Conservation (phyloP, 2,888 invertebrate species). For the Bombylius major region DNA sequence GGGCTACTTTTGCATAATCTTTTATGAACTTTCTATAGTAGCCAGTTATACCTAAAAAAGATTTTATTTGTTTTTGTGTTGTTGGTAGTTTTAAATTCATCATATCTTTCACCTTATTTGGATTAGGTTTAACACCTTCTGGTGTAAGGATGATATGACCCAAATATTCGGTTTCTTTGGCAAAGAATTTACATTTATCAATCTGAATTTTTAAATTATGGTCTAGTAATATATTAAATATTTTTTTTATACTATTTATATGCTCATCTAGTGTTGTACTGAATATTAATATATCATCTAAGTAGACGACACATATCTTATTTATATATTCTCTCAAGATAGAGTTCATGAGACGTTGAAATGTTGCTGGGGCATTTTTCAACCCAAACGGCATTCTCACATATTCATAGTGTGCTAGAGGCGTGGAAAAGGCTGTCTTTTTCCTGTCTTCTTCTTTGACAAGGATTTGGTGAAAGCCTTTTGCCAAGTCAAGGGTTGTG, state of each 20-base stretch:
- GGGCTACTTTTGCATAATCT: conserved; percentile 4
- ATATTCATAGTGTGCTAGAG: conserved; percentile 11
- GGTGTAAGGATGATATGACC: too few species aligned
- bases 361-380: conserved; percentile 7
- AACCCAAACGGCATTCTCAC: conserved; percentile 11
- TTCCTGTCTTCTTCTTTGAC: conserved; percentile 12
- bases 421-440: conserved; percentile 16
- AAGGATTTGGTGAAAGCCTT: conserved; percentile 14
- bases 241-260: neutral
- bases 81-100: too few species aligned
- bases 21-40: conserved; percentile 5
- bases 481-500: conserved; percentile 19
- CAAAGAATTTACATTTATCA: too few species aligned
- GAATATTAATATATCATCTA: neutral
- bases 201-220: too few species aligned
- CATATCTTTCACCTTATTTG: too few species aligned
- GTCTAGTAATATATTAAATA: too few species aligned
- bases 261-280: neutral
- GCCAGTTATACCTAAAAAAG: neutral
- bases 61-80: too few species aligned
- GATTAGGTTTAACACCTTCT: too few species aligned
- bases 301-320: neutral
- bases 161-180: too few species aligned
- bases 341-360: conserved; percentile 9
- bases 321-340: neutral